Percentiles rank a stretch among this genome's conserved stretches.
Conservation (phyloP, 2,888 invertebrate genomes). For the Leucophenga montana region DNA sequence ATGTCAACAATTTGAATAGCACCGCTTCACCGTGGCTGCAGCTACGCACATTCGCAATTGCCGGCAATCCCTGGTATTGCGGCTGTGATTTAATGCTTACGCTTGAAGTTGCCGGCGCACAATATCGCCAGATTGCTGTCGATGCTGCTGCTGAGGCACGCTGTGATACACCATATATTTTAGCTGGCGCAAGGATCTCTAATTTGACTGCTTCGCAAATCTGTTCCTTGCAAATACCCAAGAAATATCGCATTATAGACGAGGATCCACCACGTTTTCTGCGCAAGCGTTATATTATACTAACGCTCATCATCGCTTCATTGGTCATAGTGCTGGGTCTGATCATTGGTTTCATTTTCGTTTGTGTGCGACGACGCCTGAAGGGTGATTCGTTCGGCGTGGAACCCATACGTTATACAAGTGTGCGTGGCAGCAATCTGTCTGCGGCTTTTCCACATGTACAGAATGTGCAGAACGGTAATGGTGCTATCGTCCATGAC, state of each 20-base stretch:
- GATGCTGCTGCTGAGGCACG: slow-evolving; percentile 53
- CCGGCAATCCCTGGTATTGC: slow-evolving; percentile 80
- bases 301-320: slow-evolving; percentile 68
- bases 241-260: slow-evolving; percentile 63
- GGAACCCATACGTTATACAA: slow-evolving; percentile 70
- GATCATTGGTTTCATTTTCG: slow-evolving; percentile 67
- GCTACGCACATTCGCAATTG: slow-evolving; percentile 76
- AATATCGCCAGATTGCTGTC: slow-evolving; percentile 40
- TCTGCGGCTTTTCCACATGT: slow-evolving; percentile 50
- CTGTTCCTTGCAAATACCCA: slow-evolving; percentile 64
- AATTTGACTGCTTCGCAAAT: slow-evolving; percentile 64
- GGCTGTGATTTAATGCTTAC: slow-evolving; percentile 74
- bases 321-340: slow-evolving; percentile 68
- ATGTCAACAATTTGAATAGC: slow-evolving; percentile 35
- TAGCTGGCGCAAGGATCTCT: slow-evolving; percentile 63
- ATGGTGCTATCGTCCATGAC: slow-evolving; percentile 45
- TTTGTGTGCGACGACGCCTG: slow-evolving; percentile 66
- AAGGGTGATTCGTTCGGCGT: slow-evolving; percentile 68
- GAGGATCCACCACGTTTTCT: slow-evolving; percentile 71
- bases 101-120: slow-evolving; percentile 61
- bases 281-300: slow-evolving; percentile 69
- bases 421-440: slow-evolving; percentile 68
- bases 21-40: slow-evolving; percentile 65
- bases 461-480: neutral
- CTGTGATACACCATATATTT: slow-evolving; percentile 68